These are phyloP conservation scores for Patiria miniata DNA, from an alignment of 35 echinoderm and acorn worm species.

Conservation along the genomic window DNA sequence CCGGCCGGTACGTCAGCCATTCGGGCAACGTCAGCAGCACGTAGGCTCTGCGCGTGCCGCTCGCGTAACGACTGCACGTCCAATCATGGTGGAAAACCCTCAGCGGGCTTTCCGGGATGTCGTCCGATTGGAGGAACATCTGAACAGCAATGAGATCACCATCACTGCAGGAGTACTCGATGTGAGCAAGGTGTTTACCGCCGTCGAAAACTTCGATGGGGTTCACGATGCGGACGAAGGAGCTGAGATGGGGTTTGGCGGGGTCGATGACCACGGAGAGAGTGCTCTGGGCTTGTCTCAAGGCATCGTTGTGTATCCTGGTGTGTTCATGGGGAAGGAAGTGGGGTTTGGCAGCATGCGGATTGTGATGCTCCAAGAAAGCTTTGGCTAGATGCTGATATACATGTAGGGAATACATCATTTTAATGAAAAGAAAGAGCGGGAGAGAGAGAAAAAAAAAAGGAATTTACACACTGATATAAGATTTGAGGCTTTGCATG, in stretches of 20 bases:
- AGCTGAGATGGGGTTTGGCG: neutral
- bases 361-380: neutral
- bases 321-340: neutral
- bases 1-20: conserved; percentile 5
- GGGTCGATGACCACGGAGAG: neutral
- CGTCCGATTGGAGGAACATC: neutral
- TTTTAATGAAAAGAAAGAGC: too few relatives aligned
- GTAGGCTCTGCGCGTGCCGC: neutral
- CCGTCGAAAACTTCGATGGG: neutral
- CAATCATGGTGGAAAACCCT: conserved; percentile 18
- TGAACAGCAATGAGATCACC: conserved; percentile 10
- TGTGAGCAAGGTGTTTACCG: neutral
- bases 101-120: neutral
- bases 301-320: neutral
- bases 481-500: too few relatives aligned
- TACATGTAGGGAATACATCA: too few relatives aligned
- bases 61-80: neutral
- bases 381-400: too few relatives aligned
- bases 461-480: too few relatives aligned
- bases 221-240: neutral
- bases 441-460: too few relatives aligned
- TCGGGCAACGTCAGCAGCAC: conserved; percentile 2
- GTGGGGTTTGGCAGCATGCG: neutral
- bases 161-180: conserved; percentile 21
- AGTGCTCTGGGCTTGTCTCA: neutral